Conservation (phyloP, 2,888 invertebrate genomes). For the Dorcus hopei region DNA sequence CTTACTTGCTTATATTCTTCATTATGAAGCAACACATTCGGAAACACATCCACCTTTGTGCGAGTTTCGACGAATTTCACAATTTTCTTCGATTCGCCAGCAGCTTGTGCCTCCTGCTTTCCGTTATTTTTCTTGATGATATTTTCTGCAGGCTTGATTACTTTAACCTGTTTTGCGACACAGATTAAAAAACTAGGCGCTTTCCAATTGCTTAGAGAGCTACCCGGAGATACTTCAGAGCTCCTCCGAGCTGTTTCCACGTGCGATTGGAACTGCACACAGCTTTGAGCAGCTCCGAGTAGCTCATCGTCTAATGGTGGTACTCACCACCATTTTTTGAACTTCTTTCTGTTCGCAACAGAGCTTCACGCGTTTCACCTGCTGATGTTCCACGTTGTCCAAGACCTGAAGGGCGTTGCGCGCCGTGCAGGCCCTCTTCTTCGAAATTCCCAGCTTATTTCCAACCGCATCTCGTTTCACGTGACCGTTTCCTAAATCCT, state of each 20-base stretch:
- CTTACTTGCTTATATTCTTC: constrained; percentile 28
- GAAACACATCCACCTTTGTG: constrained; percentile 19
- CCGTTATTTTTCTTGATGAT: too few relatives aligned
- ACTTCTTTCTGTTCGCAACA: neutral
- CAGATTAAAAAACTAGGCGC: too few relatives aligned
- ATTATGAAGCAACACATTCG: constrained; percentile 19
- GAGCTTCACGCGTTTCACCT: neutral
- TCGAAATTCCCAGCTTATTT: neutral
- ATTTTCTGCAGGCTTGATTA: too few relatives aligned
- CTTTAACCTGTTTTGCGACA: too few relatives aligned
- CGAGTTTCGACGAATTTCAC: neutral
- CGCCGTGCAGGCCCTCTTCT: neutral
- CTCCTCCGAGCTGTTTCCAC: too few relatives aligned
- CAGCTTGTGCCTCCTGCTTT: too few relatives aligned
- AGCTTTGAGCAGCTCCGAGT: too few relatives aligned
- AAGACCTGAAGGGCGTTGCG: neutral
- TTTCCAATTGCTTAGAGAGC: too few relatives aligned
- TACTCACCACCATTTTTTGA: too few relatives aligned
- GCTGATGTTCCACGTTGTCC: neutral
- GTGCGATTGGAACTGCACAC: too few relatives aligned
- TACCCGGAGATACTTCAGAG: too few relatives aligned
- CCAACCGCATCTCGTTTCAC: neutral
- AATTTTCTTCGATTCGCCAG: neutral
- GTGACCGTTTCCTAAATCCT: neutral
- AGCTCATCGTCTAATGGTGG: too few relatives aligned